Evolutionary conservation across 2,797 vertebrate genomes (phyloP).

Genomic region (Neoniphon sammara): DNA sequence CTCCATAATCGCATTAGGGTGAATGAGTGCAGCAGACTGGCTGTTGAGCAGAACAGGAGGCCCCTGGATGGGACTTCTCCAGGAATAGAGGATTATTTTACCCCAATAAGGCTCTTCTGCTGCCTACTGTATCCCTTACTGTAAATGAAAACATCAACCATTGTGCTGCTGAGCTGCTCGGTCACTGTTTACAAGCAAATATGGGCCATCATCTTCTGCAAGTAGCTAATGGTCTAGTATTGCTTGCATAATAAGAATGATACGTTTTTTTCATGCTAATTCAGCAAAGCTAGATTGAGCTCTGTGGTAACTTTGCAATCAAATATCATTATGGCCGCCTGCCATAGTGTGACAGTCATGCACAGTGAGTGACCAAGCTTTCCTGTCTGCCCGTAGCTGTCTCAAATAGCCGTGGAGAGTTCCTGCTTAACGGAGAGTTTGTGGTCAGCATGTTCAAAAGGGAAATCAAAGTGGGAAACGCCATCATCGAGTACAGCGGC

Average conservation of each 20-base stretch:
- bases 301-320: background rate
- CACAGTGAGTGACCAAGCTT: conserved; percentile 20
- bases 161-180: conserved; percentile 14
- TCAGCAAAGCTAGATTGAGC: conserved; percentile 2
- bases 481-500: conserved; percentile 95
- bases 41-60: conserved; percentile 84
- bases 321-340: conserved; percentile 17
- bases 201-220: background rate
- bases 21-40: conserved; percentile 87
- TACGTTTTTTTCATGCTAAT: background rate
- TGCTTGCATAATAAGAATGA: background rate
- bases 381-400: conserved; percentile 85
- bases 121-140: conserved; percentile 55
- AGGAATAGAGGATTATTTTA: conserved; percentile 82
- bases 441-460: conserved; percentile 99
- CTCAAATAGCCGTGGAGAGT: conserved; percentile 93
- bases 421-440: conserved; percentile 97
- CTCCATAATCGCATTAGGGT: conserved; percentile 93
- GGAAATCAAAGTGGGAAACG: conserved; percentile 95
- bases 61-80: conserved; percentile 80
- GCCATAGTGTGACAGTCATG: conserved; percentile 14
- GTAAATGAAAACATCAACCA: conserved; percentile 51
- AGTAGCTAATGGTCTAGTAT: background rate
- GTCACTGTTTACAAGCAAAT: background rate
- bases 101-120: conserved; percentile 67